These are phyloP conservation scores for Nesogale talazaci DNA, from an alignment of 2,113 vertebrate species.

Conservation along the genomic window DNA sequence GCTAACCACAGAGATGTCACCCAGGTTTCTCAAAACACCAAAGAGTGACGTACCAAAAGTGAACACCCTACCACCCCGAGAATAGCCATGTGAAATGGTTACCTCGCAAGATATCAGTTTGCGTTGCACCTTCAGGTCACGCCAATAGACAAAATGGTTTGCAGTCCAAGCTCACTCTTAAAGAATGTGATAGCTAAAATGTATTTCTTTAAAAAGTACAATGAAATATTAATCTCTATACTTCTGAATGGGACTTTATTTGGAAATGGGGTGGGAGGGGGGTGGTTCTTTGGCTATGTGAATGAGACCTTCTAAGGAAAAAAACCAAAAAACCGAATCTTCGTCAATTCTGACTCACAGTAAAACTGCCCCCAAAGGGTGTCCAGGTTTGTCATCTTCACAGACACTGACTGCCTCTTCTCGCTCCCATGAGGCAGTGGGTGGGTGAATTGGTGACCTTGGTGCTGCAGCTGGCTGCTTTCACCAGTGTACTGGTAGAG, in stretches of 20 bases:
- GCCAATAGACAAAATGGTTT: background rate
- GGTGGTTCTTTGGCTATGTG: background rate
- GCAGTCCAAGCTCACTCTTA: background rate
- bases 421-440: too few species aligned
- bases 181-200: background rate
- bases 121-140: background rate
- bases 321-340: background rate
- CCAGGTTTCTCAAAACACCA: slow-evolving; percentile 17
- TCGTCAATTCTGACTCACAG: background rate
- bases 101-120: background rate
- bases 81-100: background rate
- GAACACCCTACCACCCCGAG: background rate
- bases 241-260: background rate
- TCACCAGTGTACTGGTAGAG: too few species aligned
- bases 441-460: too few species aligned
- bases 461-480: too few species aligned
- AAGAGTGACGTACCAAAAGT: background rate
- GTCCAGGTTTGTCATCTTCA: too few species aligned
- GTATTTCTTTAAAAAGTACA: background rate
- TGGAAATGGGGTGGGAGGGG: background rate
- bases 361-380: background rate
- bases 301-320: background rate
- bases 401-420: too few species aligned
- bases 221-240: background rate
- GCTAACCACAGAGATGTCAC: too few species aligned